These are phyloP conservation scores for Anolis sagrei DNA, from an alignment of 2,113 vertebrate genomes.

Conservation along the genomic window DNA sequence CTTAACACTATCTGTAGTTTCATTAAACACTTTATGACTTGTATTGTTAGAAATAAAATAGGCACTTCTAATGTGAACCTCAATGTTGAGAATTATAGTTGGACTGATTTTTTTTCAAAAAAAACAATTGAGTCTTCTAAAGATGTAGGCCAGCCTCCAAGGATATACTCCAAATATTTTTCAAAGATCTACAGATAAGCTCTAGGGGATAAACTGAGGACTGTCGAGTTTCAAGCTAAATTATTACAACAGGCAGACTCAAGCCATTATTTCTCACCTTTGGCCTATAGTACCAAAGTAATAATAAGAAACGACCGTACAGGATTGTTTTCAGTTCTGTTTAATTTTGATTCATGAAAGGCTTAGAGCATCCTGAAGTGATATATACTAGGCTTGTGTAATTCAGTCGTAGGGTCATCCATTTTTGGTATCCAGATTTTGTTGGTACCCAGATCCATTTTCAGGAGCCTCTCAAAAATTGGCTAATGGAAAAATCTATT, in stretches of 20 bases:
- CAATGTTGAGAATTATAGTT: background rate
- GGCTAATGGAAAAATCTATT: too few species aligned
- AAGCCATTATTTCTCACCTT: background rate
- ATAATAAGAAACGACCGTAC: background rate
- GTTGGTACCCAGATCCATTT: too few species aligned
- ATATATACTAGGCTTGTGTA: too few species aligned
- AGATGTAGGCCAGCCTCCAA: too few species aligned
- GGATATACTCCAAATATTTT: too few species aligned
- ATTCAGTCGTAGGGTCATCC: too few species aligned
- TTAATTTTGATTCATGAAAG: background rate
- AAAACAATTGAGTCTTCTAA: too few species aligned
- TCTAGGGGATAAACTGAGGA: background rate
- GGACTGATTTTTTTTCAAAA: background rate
- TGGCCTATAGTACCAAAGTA: too few species aligned
- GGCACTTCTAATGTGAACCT: background rate
- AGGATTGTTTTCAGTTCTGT: background rate
- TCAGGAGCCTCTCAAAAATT: too few species aligned
- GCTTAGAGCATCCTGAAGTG: background rate
- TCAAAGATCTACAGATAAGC: too few species aligned
- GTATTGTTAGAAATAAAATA: background rate
- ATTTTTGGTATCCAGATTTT: too few species aligned
- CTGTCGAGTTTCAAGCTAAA: background rate
- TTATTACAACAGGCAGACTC: background rate
- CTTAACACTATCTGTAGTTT: background rate
- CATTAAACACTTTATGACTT: background rate